Percentiles rank a stretch among this genome's conserved stretches.
Evolutionary conservation across 2,888 invertebrate genomes (phyloP).

Genomic region (Orthosia gothica): DNA sequence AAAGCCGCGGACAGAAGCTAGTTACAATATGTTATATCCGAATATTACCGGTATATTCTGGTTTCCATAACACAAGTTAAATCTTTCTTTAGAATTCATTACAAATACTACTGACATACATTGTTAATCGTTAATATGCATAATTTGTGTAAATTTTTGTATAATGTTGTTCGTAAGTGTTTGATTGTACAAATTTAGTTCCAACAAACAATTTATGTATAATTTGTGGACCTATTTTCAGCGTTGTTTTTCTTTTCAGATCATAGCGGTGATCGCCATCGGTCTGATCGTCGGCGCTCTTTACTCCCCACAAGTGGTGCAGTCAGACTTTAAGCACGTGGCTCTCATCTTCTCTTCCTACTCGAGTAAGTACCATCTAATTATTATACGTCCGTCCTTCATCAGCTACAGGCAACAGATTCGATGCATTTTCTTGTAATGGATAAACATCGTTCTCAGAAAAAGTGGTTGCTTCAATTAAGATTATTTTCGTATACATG

Average conservation of each 20-base stretch:
- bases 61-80: too few species aligned
- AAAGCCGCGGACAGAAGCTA: too few species aligned
- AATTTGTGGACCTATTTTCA: neutral
- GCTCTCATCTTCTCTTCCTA: conserved; percentile 93
- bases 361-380: conserved; percentile 84
- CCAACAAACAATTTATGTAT: neutral
- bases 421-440: neutral
- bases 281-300: conserved; percentile 93
- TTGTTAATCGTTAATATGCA: too few species aligned
- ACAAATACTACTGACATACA: too few species aligned
- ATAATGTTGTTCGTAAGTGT: too few species aligned
- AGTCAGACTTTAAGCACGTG: conserved; percentile 90
- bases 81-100: too few species aligned
- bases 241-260: conserved; percentile 80
- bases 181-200: too few species aligned
- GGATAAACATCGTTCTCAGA: too few species aligned
- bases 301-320: conserved; percentile 90
- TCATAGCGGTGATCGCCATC: conserved; percentile 92
- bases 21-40: too few species aligned
- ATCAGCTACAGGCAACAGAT: neutral
- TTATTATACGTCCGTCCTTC: too few species aligned
- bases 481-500: neutral
- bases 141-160: too few species aligned
- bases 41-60: neutral
- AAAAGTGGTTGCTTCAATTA: too few species aligned